These are phyloP conservation scores for Oreochromis mossambicus DNA, from an alignment of 2,797 vertebrate species.

Conservation along the genomic window DNA sequence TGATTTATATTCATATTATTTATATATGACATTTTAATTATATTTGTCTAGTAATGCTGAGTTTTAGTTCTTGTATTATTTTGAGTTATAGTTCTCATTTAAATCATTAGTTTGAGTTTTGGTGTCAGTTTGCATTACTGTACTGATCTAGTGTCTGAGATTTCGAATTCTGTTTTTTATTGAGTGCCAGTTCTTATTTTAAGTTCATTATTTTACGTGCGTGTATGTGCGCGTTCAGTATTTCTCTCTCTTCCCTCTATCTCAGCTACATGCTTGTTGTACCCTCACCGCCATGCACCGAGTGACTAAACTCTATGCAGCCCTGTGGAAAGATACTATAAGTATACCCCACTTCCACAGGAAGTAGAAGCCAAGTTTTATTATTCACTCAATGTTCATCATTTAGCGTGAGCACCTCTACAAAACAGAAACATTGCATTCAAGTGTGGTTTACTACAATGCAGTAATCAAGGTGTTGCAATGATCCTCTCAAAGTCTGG, in stretches of 20 bases:
- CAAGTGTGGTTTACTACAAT: fast-evolving
- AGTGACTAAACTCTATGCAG: not conserved
- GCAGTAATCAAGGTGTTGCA: not conserved
- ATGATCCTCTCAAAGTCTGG: not conserved
- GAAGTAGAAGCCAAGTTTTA: not conserved
- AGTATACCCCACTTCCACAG: fast-evolving
- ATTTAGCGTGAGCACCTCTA: not conserved
- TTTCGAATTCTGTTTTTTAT: not conserved
- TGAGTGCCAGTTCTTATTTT: not conserved
- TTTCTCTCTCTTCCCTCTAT: not conserved
- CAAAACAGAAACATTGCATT: not conserved
- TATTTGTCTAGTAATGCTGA: not conserved
- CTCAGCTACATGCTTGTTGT: not conserved
- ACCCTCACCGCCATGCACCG: not conserved
- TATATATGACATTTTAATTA: not conserved
- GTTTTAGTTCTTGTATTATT: not conserved
- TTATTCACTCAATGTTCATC: not conserved
- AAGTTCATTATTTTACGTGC: not conserved
- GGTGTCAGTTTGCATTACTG: not conserved
- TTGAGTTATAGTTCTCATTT: not conserved
- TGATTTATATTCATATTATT: not conserved
- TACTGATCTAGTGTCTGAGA: not conserved
- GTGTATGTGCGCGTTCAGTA: not conserved
- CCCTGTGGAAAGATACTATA: not conserved
- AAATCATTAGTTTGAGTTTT: not conserved